A percentile compares a stretch with the other conserved stretches of the same genome.
Evolutionary conservation across 2,113 vertebrate genomes (phyloP).

Genomic region (Neodon shergylaensis): DNA sequence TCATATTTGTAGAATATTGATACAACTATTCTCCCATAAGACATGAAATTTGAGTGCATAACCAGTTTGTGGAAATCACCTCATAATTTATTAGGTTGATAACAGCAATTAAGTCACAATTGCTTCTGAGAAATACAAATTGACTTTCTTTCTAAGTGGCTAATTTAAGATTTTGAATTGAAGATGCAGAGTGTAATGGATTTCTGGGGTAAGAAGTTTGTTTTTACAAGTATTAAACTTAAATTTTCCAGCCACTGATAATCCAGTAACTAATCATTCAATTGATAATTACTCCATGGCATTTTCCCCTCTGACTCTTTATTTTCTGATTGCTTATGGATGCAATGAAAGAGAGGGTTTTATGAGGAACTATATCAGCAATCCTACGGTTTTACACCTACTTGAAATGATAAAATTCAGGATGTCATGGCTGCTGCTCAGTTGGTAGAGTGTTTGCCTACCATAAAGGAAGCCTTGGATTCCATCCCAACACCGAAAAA

Average conservation of each 20-base stretch:
- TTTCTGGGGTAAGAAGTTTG: slow-evolving; percentile 51
- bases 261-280: slow-evolving; percentile 7
- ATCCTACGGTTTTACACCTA: not conserved
- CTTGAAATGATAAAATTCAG: not conserved
- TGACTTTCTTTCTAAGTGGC: slow-evolving; percentile 71
- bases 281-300: not conserved
- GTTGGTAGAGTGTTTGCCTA: not conserved
- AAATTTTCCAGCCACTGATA: not conserved
- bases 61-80: slow-evolving; percentile 74
- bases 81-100: slow-evolving; percentile 80
- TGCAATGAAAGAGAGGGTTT: not conserved
- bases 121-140: slow-evolving; percentile 79
- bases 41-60: slow-evolving; percentile 77
- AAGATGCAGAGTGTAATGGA: slow-evolving; percentile 48
- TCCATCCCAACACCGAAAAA: not conserved
- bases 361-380: not conserved
- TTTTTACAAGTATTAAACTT: slow-evolving; percentile 55
- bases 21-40: slow-evolving; percentile 78
- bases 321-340: not conserved
- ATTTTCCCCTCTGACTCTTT: not conserved
- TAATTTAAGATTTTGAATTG: slow-evolving; percentile 68
- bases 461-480: not conserved
- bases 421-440: not conserved
- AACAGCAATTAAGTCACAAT: slow-evolving; percentile 78
- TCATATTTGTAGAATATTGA: slow-evolving; percentile 75